Evolutionary conservation across 2,888 invertebrate genomes (phyloP), one percentile per base, ranked within the genome.

Genomic region (Antheraea assamensis): DNA sequence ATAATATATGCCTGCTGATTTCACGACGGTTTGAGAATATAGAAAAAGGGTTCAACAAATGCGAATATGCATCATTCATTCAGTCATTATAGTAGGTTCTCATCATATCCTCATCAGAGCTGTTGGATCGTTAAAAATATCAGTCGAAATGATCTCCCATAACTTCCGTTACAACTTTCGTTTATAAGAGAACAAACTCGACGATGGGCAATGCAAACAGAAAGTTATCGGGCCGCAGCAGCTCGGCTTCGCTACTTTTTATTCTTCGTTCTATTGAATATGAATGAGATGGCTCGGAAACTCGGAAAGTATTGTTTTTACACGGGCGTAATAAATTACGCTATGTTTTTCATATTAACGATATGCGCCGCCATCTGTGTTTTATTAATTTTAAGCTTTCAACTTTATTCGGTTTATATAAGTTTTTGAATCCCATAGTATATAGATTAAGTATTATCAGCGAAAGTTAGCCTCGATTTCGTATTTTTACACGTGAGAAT

Each of bases 221-320:
- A 58, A 55, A 58, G 73, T 73, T 70, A 42, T 42, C 55, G 61
- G 19, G 8, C 21, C 58, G 70, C 72, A n/a, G 70, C 72, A n/a
- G 72, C 61, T 66, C 49, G 66, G 21, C 35, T 73, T 55, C 58
- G 70, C 42, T 64, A 73, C 70, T 73, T 73, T 73, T 73, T 73
- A 73, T 58, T 47, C 70, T 47, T 15, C 55, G n/a, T 35, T 72
- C 72, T 68, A 70, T 70, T 73, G 73, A 73, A 73, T 73, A 73
- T 73, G 73, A 70, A 73, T 73, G 73, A 73, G 73, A 42, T 47
- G 21, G 68, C 73, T 64, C 17, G 73, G 73, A 55, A 72, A 58
- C 42, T 70, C 47, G 42, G 27, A 73, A 73, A 58, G 73, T 73
- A 70, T 73, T 73, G 73, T 73, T 73, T 73, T 73, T 73, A 73